Conservation (phyloP, 2,113 vertebrate species). For the Epinephelus moara region DNA sequence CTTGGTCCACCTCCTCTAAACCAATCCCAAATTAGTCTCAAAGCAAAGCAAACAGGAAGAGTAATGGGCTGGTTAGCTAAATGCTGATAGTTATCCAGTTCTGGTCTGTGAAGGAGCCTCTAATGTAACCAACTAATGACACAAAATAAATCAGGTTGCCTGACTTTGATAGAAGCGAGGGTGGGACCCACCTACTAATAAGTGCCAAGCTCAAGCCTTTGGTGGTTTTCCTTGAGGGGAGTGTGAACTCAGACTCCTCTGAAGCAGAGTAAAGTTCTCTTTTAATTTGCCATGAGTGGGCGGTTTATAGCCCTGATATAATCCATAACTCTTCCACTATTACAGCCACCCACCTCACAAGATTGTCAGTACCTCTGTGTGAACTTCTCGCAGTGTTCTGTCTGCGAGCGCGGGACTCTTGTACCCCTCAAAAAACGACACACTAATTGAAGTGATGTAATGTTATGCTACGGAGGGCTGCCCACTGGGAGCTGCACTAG, state of each 20-base stretch:
- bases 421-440: slow-evolving; percentile 56
- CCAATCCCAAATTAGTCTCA: not conserved
- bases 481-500: slow-evolving; percentile 60
- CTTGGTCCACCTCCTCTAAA: not conserved
- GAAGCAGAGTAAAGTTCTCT: slow-evolving; percentile 67
- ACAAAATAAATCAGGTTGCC: slow-evolving; percentile 68
- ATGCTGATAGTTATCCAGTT: slow-evolving; percentile 21
- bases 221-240: slow-evolving; percentile 72
- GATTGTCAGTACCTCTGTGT: slow-evolving; percentile 49
- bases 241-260: slow-evolving; percentile 68
- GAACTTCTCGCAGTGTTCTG: slow-evolving; percentile 45
- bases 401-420: slow-evolving; percentile 50
- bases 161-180: slow-evolving; percentile 68
- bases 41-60: slow-evolving; percentile 35
- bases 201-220: slow-evolving; percentile 61
- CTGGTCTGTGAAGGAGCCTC: slow-evolving; percentile 47
- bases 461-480: slow-evolving; percentile 72
- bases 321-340: slow-evolving; percentile 72
- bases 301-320: slow-evolving; percentile 78
- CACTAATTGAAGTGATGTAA: slow-evolving; percentile 81
- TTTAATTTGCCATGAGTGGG: slow-evolving; percentile 78
- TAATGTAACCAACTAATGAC: slow-evolving; percentile 46
- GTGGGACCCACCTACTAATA: slow-evolving; percentile 70
- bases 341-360: slow-evolving; percentile 71
- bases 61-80: not conserved